Evolutionary conservation across 2,113 vertebrate species (phyloP), one percentile per base, ranked within the genome.

Genomic region (Panthera tigris): DNA sequence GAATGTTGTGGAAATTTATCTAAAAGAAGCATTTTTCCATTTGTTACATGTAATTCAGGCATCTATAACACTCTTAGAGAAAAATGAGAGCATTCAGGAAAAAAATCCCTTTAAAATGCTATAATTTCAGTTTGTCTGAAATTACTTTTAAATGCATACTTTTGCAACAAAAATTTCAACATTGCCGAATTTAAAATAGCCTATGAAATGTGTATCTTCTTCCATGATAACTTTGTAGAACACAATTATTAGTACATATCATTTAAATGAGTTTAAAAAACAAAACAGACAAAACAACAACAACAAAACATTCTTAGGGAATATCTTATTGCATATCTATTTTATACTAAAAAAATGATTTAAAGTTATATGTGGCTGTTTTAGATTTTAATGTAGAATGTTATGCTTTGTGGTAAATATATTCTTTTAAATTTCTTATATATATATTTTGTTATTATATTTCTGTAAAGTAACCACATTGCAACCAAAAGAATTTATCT

Each of bases 1-100:
- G 25, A 84, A 76, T 84, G n/a, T 88, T 94, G 95, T 92, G 11
- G 27, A 97, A 96, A 82, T 71, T 65, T 80, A 27, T 76, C 33
- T 84, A 52, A 95, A 65, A 61, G 68, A 85, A 81, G 31, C 4
- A 82, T 29, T 52, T 57, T 66, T 79, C 31, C 18, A 74, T 92
- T 95, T 90, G 41, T 92, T 94, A 65, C 39, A 84, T 76, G 39
- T 23, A 83, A 92, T 96, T 94, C n/a, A n/a, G 29, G 27, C 39
- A 39, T 52, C 73, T 63, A 1, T 94, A 94, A n/a, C 23, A 76
- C 9, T 83, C 13, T 86, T 15, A 78, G 61, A 92, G 45, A 84
- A 88, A 97, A 96, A 87, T 73, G 27, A 89, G 27, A 88, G 41
- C 55, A 90, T 50, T 74, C 29, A 66, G 88, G 7, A 88, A 81